These are phyloP conservation scores for Polyploca ridens DNA, from an alignment of 2,888 invertebrate genomes.

Conservation along the genomic window DNA sequence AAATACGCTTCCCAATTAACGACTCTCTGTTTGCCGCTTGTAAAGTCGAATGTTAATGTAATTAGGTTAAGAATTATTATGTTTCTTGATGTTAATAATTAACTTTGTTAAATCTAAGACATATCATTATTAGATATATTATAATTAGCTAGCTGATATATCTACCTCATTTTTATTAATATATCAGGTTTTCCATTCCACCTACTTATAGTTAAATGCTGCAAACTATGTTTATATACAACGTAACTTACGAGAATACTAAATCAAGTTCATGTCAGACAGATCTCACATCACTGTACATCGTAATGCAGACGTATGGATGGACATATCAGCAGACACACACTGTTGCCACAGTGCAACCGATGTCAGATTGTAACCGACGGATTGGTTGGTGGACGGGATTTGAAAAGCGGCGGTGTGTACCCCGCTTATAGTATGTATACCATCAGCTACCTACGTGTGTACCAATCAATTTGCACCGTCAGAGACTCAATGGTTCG, in stretches of 20 bases:
- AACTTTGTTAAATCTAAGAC: too few relatives aligned
- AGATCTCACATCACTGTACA: conserved; percentile 37
- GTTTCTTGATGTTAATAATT: background rate
- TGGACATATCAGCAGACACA: conserved; percentile 48
- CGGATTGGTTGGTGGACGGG: conserved; percentile 7
- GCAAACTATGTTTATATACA: background rate
- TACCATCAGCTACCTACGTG: background rate
- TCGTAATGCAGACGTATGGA: conserved; percentile 46
- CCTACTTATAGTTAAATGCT: background rate
- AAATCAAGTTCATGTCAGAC: conserved; percentile 55
- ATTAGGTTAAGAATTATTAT: conserved; percentile 45
- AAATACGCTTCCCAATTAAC: conserved; percentile 62
- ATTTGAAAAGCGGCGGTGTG: conserved; percentile 10
- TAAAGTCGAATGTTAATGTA: conserved; percentile 75
- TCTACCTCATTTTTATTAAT: too few relatives aligned
- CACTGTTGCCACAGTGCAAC: conserved; percentile 35
- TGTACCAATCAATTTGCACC: background rate
- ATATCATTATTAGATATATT: too few relatives aligned
- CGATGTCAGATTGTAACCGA: conserved; percentile 22
- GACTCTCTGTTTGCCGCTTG: conserved; percentile 50
- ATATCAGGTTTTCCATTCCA: too few relatives aligned
- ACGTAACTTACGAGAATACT: conserved; percentile 23
- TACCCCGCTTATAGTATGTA: background rate
- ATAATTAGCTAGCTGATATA: too few relatives aligned
- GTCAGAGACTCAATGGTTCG: background rate